Conservation (phyloP, 2,113 vertebrate species). For the Theropithecus gelada region DNA sequence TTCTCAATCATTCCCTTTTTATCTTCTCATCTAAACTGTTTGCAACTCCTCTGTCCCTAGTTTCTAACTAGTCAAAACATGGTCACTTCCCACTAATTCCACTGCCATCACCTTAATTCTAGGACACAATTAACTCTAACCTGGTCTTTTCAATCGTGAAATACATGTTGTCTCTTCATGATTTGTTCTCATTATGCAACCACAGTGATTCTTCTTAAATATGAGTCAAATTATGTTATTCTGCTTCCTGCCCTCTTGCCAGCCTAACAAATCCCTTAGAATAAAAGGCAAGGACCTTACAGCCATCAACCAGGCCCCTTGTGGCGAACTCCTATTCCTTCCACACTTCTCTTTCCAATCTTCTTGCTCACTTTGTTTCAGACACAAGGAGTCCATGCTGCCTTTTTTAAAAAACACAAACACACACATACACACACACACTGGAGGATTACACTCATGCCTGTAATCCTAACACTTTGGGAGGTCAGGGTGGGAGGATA, state of each 20-base stretch:
- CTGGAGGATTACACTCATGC: no score
- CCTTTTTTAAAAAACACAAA: background rate
- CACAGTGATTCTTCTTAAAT: background rate
- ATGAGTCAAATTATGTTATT: background rate
- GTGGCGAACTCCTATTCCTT: background rate
- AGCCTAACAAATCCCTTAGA: background rate
- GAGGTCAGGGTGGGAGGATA: no score
- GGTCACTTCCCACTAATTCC: background rate
- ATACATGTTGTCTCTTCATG: background rate
- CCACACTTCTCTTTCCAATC: background rate
- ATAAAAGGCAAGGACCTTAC: background rate
- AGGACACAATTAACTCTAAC: background rate
- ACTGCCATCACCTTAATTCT: background rate
- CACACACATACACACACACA: no score
- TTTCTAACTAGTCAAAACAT: background rate
- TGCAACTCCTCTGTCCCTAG: background rate
- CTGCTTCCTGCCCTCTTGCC: no score
- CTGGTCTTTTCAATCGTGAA: background rate
- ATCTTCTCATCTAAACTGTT: background rate
- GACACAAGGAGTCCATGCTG: background rate
- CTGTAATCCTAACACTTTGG: no score
- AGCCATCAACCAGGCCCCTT: background rate
- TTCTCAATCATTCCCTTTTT: background rate
- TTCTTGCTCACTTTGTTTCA: background rate
- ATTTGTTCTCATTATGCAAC: background rate